Evolutionary conservation across 2,888 invertebrate genomes (phyloP).

Genomic region (Drosophila affinis): DNA sequence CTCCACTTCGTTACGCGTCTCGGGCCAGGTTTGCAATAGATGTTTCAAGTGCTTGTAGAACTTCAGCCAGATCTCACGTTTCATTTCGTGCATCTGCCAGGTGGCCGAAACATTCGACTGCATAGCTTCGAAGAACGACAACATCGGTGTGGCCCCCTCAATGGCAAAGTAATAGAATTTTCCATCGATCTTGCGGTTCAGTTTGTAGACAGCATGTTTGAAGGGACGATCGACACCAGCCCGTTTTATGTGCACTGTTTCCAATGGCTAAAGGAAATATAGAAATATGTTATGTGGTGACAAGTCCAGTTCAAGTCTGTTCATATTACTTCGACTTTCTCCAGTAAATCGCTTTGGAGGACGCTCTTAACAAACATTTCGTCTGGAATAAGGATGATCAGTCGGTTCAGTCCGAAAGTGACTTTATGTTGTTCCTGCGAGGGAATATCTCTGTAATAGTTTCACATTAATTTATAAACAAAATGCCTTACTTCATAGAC

Average conservation of each 20-base stretch:
- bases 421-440: conserved; percentile 49
- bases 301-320: neutral
- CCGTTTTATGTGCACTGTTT: conserved; percentile 64
- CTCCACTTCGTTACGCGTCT: conserved; percentile 71
- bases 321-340: conserved; percentile 58
- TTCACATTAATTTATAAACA: no score
- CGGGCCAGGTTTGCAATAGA: conserved; percentile 69
- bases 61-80: conserved; percentile 78
- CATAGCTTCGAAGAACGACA: conserved; percentile 78
- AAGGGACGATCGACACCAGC: conserved; percentile 80
- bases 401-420: conserved; percentile 69
- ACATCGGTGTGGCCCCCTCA: conserved; percentile 82
- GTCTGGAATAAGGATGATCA: conserved; percentile 79
- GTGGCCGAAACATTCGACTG: conserved; percentile 65
- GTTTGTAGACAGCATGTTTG: conserved; percentile 78
- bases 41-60: conserved; percentile 74
- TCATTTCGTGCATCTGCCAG: conserved; percentile 76
- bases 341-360: conserved; percentile 68
- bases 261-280: conserved; percentile 60
- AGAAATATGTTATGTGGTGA: neutral
- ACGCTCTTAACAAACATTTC: conserved; percentile 70
- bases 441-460: neutral
- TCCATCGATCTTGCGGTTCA: conserved; percentile 61
- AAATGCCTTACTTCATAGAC: conserved; percentile 60
- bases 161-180: conserved; percentile 74